phyloP scores from a whole-genome alignment of 2,888 invertebrate species.

The Drosophila siamana region DNA sequence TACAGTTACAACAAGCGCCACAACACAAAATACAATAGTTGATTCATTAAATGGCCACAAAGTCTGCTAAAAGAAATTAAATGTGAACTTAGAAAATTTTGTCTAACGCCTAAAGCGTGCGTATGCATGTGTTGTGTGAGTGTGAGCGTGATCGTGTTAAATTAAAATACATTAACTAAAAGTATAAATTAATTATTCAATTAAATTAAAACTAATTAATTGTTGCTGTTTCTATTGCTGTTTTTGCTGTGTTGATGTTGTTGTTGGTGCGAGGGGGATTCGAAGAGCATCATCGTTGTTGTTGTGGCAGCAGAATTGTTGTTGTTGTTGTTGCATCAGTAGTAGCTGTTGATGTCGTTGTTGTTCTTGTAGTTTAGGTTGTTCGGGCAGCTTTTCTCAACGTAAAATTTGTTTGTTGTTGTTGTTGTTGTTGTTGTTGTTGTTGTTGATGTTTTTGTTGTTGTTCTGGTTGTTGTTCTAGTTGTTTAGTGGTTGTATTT shows the following conservation, averaged over 20 bases:
- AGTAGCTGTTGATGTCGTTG: constrained; percentile 14
- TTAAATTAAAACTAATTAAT: constrained; percentile 55
- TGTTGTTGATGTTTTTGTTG: constrained; percentile 40
- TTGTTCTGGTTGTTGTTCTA: constrained; percentile 33
- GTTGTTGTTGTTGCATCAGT: constrained; percentile 28
- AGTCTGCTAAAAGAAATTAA: constrained; percentile 8
- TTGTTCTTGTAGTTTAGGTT: constrained; percentile 37
- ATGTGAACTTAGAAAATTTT: neutral
- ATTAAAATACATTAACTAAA: constrained; percentile 38
- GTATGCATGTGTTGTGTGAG: constrained; percentile 22
- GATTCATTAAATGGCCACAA: constrained; percentile 26
- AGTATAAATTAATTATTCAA: constrained; percentile 56
- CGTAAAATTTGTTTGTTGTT: constrained; percentile 60
- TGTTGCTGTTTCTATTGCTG: constrained; percentile 14
- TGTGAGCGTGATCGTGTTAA: constrained; percentile 33
- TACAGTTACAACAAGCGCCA: constrained; percentile 50
- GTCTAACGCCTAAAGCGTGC: constrained; percentile 28
- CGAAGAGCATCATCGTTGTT: constrained; percentile 28
- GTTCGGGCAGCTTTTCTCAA: constrained; percentile 73
- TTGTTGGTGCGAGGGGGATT: constrained; percentile 22
- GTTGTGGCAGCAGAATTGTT: constrained; percentile 24
- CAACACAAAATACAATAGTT: constrained; percentile 37
- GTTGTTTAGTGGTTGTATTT: constrained; percentile 23
- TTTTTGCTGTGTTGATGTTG: constrained; percentile 33
- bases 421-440: constrained; percentile 43